Base-by-base conservation (phyloP, 2,797 vertebrate genomes). In the Cuniculus paca region DNA sequence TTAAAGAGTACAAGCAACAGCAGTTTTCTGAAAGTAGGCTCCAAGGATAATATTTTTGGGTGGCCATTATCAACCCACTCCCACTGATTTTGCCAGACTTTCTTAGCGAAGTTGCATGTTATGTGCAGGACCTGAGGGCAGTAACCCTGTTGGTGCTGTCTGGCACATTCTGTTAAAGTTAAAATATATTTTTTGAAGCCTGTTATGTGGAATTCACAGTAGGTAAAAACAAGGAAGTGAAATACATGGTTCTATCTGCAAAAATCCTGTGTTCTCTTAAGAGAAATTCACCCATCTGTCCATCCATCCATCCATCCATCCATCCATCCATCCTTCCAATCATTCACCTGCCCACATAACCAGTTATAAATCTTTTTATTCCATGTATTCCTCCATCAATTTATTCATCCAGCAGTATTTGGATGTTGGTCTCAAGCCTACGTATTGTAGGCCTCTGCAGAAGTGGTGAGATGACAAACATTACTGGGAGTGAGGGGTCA, bases 161-260 rank as follows among this genome's bases (percentile, higher is more conserved):
- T 75, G 52, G 75, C 31, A 77, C 6, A 85, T 75, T 78, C 54
- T 79, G 68, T 58, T 84, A 68, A 4, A 60, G 20, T 75, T 50
- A 86, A 95, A 65, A 86, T 95, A 77, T 88, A 70, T 34, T 81
- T 90, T 63, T 31, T 79, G 68, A 94, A 94, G 39, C 2, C 34
- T 92, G 42, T 93, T 63, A 74, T 77, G 22, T 95, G 28, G 65
- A 97, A 90, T 83, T 94, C 48, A 92, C 42, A 39, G 20, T 24
- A 84, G 45, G 58, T 77, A 60, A 95, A 86, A 96, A 89, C 56
- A 93, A 86, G 36, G 65, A 91, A 90, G 31, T 78, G 75, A 97
- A 83, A 95, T 45, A 24, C 28, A 87, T 5, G 50, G 54, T 84
- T 2, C 16, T 94, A 54, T 2, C 65, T 95, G 92, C 52, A 88